Conservation (phyloP, 2,113 vertebrate species). For the Calidris pygmaea region DNA sequence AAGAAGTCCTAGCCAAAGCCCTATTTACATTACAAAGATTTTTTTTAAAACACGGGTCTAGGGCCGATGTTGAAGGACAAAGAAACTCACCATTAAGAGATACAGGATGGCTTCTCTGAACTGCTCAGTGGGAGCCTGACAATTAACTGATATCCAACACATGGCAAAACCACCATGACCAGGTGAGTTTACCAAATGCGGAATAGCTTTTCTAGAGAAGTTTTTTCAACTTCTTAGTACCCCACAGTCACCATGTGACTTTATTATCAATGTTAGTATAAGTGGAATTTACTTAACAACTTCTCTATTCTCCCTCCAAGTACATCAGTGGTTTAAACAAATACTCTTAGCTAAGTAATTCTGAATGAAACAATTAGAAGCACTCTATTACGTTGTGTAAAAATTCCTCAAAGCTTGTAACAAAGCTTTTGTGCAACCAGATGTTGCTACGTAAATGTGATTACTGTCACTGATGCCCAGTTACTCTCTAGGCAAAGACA, state of each 20-base stretch:
- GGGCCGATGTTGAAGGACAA: not conserved
- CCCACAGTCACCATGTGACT: not conserved
- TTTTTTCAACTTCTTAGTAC: not conserved
- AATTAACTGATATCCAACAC: not conserved
- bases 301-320: not conserved
- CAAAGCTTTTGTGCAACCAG: not conserved
- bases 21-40: not conserved
- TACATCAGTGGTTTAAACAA: not conserved
- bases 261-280: not conserved
- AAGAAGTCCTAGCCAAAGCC: not conserved
- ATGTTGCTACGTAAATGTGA: not conserved
- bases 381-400: not conserved
- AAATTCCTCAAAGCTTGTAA: not conserved
- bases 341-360: not conserved
- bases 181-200: not conserved
- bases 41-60: not conserved
- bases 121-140: not conserved
- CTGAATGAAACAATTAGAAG: not conserved
- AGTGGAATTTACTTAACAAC: not conserved
- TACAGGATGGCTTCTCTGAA: not conserved
- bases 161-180: fast-evolving
- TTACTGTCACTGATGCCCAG: not conserved
- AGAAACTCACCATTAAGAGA: not conserved
- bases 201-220: not conserved
- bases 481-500: not conserved